Conservation (phyloP, 2,888 invertebrate genomes). For the Pachymerium ferrugineum region DNA sequence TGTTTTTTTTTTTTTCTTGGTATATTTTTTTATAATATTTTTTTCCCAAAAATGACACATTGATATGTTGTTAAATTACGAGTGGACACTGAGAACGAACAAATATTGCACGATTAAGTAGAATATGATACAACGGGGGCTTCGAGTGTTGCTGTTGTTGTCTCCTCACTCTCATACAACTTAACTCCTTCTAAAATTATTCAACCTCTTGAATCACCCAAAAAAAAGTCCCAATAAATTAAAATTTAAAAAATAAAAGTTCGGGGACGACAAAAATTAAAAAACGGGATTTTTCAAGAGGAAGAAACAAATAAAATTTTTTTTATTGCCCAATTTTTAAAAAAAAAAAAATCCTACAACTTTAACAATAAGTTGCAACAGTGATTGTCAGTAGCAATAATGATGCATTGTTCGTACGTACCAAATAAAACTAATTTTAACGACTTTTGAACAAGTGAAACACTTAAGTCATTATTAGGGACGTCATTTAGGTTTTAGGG, state of each 20-base stretch:
- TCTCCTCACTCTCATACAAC: not conserved
- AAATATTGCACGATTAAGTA: constrained; percentile 27
- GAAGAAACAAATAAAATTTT: too few relatives aligned
- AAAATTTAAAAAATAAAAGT: constrained; percentile 8
- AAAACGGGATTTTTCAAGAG: not conserved
- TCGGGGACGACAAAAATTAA: too few relatives aligned
- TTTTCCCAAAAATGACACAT: constrained; percentile 21
- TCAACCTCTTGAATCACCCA: constrained; percentile 19
- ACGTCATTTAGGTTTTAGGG: too few relatives aligned
- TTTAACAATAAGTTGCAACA: too few relatives aligned
- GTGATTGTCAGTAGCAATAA: too few relatives aligned
- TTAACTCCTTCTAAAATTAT: not conserved
- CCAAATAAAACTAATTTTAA: too few relatives aligned
- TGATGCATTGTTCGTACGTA: too few relatives aligned
- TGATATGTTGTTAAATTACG: constrained; percentile 20
- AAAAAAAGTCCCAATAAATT: not conserved
- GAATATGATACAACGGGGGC: constrained; percentile 27
- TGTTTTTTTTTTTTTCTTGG: not conserved
- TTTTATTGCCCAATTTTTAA: too few relatives aligned
- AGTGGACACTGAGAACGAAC: constrained; percentile 24
- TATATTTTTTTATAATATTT: not conserved
- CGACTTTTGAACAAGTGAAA: too few relatives aligned
- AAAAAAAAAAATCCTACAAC: too few relatives aligned
- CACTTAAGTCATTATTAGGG: too few relatives aligned
- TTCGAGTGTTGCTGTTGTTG: constrained; percentile 23